Percentiles rank a stretch among this genome's conserved stretches.
Evolutionary conservation across 2,797 vertebrate genomes (phyloP).

Genomic region (Menidia menidia): DNA sequence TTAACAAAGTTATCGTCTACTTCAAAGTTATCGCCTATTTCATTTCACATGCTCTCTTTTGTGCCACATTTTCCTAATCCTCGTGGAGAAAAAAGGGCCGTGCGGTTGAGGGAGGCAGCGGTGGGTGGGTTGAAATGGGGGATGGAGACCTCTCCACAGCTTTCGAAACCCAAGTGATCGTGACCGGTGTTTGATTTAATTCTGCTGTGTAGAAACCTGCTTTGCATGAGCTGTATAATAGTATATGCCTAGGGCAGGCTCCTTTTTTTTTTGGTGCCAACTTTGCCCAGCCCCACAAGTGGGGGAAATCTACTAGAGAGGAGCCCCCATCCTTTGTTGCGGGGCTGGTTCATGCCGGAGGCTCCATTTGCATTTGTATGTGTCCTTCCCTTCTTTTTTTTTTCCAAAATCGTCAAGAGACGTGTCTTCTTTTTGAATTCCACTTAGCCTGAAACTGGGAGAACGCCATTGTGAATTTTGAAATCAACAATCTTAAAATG

Average conservation of each 20-base stretch:
- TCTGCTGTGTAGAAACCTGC: slow-evolving; percentile 7
- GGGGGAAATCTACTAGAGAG: slow-evolving; percentile 22
- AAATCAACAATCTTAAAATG: neutral
- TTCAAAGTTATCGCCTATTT: neutral
- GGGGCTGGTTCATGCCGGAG: slow-evolving; percentile 45
- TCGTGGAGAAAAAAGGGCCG: slow-evolving; percentile 62
- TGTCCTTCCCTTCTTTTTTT: slow-evolving; percentile 17
- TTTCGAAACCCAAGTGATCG: slow-evolving; percentile 41
- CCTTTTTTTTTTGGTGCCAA: neutral
- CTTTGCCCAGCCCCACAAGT: slow-evolving; percentile 9
- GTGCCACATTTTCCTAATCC: slow-evolving; percentile 37
- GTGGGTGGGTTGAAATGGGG: slow-evolving; percentile 64
- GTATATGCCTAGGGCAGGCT: no score
- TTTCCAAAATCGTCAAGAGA: neutral
- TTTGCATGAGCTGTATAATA: neutral
- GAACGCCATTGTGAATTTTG: neutral
- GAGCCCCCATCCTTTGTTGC: slow-evolving; percentile 69
- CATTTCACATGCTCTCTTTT: neutral
- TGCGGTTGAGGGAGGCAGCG: slow-evolving; percentile 57
- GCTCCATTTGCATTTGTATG: slow-evolving; percentile 23
- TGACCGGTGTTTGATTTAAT: slow-evolving; percentile 31
- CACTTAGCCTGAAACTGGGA: neutral
- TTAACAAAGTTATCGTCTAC: neutral
- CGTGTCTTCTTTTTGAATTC: neutral
- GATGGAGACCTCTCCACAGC: slow-evolving; percentile 66